phyloP scores from a whole-genome alignment of 2,797 vertebrate genomes.

The Tenualosa thibaudeaui region DNA sequence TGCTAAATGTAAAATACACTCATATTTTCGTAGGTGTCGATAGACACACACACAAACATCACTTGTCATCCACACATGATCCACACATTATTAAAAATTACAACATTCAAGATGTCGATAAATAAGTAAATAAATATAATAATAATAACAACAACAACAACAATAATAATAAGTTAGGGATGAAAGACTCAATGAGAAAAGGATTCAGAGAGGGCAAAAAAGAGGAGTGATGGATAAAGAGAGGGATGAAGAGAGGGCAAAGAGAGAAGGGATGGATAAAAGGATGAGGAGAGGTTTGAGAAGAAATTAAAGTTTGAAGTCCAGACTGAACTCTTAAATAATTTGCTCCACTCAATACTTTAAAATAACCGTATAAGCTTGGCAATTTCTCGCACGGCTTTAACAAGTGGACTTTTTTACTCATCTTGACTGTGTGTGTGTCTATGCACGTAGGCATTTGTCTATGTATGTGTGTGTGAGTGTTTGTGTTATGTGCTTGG shows the following conservation, averaged over 20 bases:
- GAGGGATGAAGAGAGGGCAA: neutral
- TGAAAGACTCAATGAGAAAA: neutral
- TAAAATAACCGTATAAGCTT: neutral
- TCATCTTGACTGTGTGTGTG: neutral
- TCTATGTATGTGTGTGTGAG: neutral
- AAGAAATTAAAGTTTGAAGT: neutral
- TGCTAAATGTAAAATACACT: no score
- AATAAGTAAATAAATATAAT: neutral
- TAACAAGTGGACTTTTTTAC: neutral
- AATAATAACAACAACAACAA: no score
- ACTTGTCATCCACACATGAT: neutral
- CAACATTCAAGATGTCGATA: neutral
- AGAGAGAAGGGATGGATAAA: neutral
- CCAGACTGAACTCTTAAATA: neutral
- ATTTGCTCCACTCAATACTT: neutral
- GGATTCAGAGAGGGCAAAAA: neutral
- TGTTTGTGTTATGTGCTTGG: neutral
- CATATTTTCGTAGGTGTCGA: neutral
- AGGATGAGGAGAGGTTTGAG: neutral
- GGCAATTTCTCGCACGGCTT: neutral
- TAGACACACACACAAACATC: neutral
- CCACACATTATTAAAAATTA: neutral
- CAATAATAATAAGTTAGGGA: neutral
- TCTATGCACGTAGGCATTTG: neutral
- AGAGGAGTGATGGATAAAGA: neutral